Conservation (phyloP, 2,888 invertebrate genomes). For the Ophioninae sp. region DNA sequence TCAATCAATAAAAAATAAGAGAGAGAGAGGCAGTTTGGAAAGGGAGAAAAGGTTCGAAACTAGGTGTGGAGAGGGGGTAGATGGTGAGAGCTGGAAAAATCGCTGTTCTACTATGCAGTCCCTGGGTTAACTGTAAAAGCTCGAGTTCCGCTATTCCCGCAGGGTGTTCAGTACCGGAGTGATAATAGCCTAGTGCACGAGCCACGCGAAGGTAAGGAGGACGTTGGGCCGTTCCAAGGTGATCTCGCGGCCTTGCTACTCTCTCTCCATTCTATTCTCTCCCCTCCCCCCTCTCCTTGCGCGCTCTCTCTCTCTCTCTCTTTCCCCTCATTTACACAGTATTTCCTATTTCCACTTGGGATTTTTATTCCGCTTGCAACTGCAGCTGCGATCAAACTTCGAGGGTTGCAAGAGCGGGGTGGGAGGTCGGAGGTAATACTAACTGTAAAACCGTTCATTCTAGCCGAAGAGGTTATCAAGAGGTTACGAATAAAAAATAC, state of each 20-base stretch:
- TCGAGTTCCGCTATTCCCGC: conserved; percentile 74
- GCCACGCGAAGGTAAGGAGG: conserved; percentile 62
- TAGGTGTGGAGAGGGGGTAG: too few species aligned
- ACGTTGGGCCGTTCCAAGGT: conserved; percentile 74
- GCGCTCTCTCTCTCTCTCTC: conserved; percentile 8
- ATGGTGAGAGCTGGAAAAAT: not conserved
- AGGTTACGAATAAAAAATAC: too few species aligned
- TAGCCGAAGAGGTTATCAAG: too few species aligned
- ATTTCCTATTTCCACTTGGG: not conserved
- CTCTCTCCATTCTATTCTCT: conserved; percentile 62
- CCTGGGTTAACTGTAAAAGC: conserved; percentile 74
- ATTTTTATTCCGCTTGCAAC: conserved; percentile 1
- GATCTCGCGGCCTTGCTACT: conserved; percentile 77
- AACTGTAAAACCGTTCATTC: too few species aligned
- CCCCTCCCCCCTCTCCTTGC: conserved; percentile 7
- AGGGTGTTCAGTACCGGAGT: conserved; percentile 59
- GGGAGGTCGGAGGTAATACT: too few species aligned
- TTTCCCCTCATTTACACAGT: not conserved
- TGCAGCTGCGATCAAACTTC: not conserved
- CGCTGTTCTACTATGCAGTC: conserved; percentile 36
- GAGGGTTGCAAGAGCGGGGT: not conserved
- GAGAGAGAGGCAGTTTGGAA: not conserved
- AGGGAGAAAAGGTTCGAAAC: not conserved
- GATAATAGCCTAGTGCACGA: conserved; percentile 28
- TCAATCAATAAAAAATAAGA: not conserved